Evolutionary conservation across 2,113 vertebrate genomes (phyloP).

Genomic region (Thamnophis sirtalis): DNA sequence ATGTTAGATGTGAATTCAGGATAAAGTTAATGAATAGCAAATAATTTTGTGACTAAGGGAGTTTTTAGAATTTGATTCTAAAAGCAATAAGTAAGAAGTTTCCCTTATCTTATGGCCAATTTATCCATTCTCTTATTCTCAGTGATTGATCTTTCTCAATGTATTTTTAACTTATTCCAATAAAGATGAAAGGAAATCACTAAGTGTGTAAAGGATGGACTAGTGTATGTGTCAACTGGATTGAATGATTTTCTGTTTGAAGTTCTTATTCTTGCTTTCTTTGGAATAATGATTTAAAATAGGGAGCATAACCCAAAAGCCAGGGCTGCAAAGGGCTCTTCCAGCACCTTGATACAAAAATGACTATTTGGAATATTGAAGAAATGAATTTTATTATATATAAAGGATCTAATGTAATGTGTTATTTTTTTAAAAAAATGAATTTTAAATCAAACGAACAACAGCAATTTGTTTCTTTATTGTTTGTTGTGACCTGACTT

Average conservation of each 20-base stretch:
- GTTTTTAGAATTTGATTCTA: neutral
- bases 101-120: neutral
- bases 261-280: neutral
- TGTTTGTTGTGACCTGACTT: neutral
- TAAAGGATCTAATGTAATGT: neutral
- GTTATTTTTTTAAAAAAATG: neutral
- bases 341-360: neutral
- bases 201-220: neutral
- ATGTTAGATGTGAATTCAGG: neutral
- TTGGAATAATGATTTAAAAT: neutral
- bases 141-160: neutral
- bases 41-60: neutral
- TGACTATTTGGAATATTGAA: neutral
- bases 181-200: neutral
- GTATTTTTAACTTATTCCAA: neutral
- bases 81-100: neutral
- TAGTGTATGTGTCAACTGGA: neutral
- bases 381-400: neutral
- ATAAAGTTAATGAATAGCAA: conserved; percentile 9
- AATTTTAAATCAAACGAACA: neutral
- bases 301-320: neutral
- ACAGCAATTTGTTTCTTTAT: too few relatives aligned
- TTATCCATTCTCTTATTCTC: neutral
- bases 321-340: neutral
- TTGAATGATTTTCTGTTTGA: neutral